These are phyloP conservation scores for Rhabdomys dilectus DNA, from an alignment of 2,113 vertebrate genomes.

Conservation along the genomic window DNA sequence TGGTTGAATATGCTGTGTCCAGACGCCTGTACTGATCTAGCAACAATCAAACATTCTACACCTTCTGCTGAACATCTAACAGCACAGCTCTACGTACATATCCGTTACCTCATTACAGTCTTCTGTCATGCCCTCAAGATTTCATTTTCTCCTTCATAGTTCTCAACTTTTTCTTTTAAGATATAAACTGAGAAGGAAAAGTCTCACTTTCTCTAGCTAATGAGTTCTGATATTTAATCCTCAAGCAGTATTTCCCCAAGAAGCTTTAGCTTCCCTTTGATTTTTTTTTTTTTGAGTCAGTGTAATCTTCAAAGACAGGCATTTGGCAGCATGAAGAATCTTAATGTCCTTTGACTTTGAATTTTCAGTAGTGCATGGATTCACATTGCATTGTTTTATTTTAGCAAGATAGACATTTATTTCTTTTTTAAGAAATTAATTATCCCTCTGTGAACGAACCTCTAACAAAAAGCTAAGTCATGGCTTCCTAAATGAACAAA, in stretches of 20 bases:
- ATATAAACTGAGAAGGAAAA: slow-evolving; percentile 39
- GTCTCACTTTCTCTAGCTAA: slow-evolving; percentile 26
- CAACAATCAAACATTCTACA: neutral
- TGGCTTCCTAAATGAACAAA: slow-evolving; percentile 28
- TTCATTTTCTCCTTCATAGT: slow-evolving; percentile 18
- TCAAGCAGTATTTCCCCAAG: neutral
- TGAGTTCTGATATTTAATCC: slow-evolving; percentile 44
- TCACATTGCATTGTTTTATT: neutral
- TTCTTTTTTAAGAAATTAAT: neutral
- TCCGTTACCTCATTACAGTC: neutral
- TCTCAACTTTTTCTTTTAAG: slow-evolving; percentile 26
- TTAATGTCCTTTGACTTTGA: neutral
- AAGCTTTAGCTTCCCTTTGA: slow-evolving; percentile 6
- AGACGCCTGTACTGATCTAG: neutral
- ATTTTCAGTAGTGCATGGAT: slow-evolving; percentile 17
- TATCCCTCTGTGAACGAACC: neutral
- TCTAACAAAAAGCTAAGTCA: slow-evolving; percentile 2
- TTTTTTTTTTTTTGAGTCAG: slow-evolving; percentile 54
- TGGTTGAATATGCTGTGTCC: neutral
- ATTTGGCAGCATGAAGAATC: neutral
- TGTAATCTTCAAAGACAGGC: neutral
- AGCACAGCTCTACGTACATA: neutral
- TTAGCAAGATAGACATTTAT: neutral
- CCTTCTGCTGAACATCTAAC: neutral
- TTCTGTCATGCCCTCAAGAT: neutral